These are phyloP conservation scores for Diorhabda elongata DNA, from an alignment of 1,140 invertebrate species.

Conservation along the genomic window DNA sequence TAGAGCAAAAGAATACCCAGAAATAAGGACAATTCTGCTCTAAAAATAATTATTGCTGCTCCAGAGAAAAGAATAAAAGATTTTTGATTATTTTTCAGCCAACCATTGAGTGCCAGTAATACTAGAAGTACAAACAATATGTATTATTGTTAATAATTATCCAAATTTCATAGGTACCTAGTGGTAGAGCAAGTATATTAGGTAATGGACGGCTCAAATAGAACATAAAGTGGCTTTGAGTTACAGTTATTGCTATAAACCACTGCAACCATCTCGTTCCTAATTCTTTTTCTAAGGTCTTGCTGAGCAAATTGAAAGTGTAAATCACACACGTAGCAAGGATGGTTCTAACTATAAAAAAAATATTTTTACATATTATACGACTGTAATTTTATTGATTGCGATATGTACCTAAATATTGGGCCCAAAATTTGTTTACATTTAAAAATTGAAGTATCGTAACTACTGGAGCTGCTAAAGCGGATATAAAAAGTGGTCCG, in stretches of 20 bases:
- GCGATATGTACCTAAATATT: slow-evolving; percentile 81
- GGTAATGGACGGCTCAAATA: slow-evolving; percentile 92
- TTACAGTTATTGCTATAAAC: slow-evolving; percentile 79
- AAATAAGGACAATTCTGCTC: slow-evolving; percentile 83
- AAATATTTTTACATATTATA: slow-evolving; percentile 13
- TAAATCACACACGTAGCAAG: slow-evolving; percentile 72
- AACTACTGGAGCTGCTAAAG: slow-evolving; percentile 73
- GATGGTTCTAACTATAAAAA: slow-evolving; percentile 74
- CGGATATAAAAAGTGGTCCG: slow-evolving; percentile 82
- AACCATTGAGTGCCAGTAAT: slow-evolving; percentile 77
- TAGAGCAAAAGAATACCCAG: slow-evolving; percentile 82
- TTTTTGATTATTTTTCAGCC: slow-evolving; percentile 73
- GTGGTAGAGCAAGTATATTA: slow-evolving; percentile 89
- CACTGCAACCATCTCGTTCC: slow-evolving; percentile 73
- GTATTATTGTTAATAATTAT: no score
- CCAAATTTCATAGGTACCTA: slow-evolving; percentile 63
- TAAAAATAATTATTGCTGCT: slow-evolving; percentile 84
- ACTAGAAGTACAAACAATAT: slow-evolving; percentile 61
- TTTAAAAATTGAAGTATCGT: slow-evolving; percentile 63
- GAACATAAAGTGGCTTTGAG: slow-evolving; percentile 98
- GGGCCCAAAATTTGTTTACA: slow-evolving; percentile 81
- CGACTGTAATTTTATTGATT: background rate
- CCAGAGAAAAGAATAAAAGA: slow-evolving; percentile 81
- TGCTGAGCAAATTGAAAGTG: slow-evolving; percentile 68
- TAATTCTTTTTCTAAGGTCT: slow-evolving; percentile 70